A percentile compares a stretch with the other conserved stretches of the same genome.
phyloP scores from a whole-genome alignment of 1,140 invertebrate species.

The Aradophagus sp. region DNA sequence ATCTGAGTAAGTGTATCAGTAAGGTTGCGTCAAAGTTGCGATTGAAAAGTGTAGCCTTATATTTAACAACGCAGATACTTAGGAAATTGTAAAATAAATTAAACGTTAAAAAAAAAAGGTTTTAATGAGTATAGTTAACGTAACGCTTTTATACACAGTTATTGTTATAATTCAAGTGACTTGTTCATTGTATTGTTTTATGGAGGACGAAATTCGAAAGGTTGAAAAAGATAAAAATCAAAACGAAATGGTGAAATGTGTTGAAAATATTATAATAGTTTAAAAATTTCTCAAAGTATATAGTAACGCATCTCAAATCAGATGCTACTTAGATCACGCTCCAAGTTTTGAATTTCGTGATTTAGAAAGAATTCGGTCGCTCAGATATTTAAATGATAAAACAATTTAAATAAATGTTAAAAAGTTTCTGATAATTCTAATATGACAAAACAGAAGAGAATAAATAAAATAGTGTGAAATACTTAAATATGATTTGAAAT shows the following conservation, averaged over 20 bases:
- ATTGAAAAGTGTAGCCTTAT: constrained; percentile 37
- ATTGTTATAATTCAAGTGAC: constrained; percentile 34
- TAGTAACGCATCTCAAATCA: constrained; percentile 7
- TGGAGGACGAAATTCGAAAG: too few species aligned
- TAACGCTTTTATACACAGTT: constrained; percentile 46
- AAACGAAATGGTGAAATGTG: constrained; percentile 5
- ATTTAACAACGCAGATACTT: constrained; percentile 43
- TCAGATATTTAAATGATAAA: background rate
- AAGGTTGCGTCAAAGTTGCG: constrained; percentile 10
- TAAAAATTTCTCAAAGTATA: constrained; percentile 8
- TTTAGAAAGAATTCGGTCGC: constrained; percentile 13
- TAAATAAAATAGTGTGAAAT: too few species aligned
- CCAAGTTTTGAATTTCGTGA: constrained; percentile 20
- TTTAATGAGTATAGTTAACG: constrained; percentile 8
- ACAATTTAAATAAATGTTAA: too few species aligned
- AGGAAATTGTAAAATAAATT: too few species aligned
- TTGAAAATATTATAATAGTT: constrained; percentile 19
- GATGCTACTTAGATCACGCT: constrained; percentile 9
- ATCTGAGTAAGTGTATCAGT: background rate
- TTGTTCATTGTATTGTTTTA: constrained; percentile 24
- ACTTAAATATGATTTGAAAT: too few species aligned
- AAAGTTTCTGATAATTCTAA: too few species aligned
- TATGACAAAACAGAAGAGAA: too few species aligned
- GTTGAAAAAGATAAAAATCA: constrained; percentile 11
- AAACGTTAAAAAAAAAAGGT: constrained; percentile 13